These are phyloP conservation scores for Tupiocoris notatus DNA, from an alignment of 2,888 invertebrate genomes.

Conservation along the genomic window DNA sequence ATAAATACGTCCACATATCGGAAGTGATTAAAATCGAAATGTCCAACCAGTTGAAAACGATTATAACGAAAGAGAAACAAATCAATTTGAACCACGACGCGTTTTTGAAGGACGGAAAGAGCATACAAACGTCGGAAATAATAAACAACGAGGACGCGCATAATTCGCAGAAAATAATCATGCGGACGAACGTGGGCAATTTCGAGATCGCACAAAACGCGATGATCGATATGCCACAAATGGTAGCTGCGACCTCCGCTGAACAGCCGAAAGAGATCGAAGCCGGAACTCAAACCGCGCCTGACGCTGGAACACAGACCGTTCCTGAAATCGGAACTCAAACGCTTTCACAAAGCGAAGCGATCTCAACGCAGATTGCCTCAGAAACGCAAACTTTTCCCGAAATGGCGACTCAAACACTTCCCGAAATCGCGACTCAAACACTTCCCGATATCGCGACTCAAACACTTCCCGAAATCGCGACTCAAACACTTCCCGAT, in stretches of 20 bases:
- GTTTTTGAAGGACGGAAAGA: slow-evolving; percentile 20
- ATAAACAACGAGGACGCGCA: slow-evolving; percentile 40
- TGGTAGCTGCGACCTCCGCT: neutral
- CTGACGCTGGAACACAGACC: slow-evolving; percentile 22
- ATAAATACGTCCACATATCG: slow-evolving; percentile 43
- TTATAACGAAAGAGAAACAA: slow-evolving; percentile 47
- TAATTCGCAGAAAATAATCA: slow-evolving; percentile 31
- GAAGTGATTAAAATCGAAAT: slow-evolving; percentile 46
- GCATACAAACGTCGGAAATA: slow-evolving; percentile 36
- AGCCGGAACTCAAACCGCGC: slow-evolving; percentile 9
- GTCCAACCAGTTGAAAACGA: slow-evolving; percentile 44
- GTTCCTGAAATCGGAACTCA: neutral
- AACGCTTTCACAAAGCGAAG: neutral
- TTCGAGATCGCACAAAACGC: slow-evolving; percentile 23
- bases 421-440: neutral
- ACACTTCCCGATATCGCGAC: neutral
- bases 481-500: neutral
- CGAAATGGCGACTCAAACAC: neutral
- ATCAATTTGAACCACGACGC: slow-evolving; percentile 40
- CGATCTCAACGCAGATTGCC: neutral
- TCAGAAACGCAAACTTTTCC: neutral
- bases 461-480: neutral
- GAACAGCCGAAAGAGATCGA: slow-evolving; percentile 11
- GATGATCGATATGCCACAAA: slow-evolving; percentile 11
- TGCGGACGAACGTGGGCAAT: slow-evolving; percentile 36